Percentiles rank a stretch among this genome's conserved stretches.
phyloP scores from a whole-genome alignment of 2,888 invertebrate species.

The Gortyna flavago region DNA sequence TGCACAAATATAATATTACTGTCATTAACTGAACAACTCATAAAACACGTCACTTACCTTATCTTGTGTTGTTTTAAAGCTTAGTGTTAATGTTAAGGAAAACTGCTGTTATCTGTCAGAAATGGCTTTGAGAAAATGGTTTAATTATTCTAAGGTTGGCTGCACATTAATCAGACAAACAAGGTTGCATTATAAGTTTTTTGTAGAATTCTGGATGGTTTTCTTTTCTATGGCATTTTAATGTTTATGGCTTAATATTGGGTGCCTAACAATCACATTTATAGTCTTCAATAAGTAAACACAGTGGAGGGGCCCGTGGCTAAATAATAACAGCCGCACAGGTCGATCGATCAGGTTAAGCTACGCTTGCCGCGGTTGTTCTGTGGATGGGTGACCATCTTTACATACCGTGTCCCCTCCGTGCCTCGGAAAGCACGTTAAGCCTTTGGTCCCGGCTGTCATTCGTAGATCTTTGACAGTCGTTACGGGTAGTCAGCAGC shows the following conservation, averaged over 20 bases:
- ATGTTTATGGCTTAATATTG: neutral
- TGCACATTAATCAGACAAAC: conserved; percentile 11
- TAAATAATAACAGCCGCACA: too few relatives aligned
- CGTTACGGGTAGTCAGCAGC: too few relatives aligned
- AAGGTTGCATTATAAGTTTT: conserved; percentile 23
- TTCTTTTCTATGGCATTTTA: neutral
- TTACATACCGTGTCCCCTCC: too few relatives aligned
- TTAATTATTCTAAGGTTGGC: conserved; percentile 31
- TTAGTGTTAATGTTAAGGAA: conserved; percentile 41
- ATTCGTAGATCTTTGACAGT: too few relatives aligned
- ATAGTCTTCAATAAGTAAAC: too few relatives aligned
- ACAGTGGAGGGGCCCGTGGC: too few relatives aligned
- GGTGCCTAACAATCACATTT: too few relatives aligned
- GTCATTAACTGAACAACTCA: conserved; percentile 13
- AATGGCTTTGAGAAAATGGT: conserved; percentile 44
- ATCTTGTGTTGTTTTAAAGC: conserved; percentile 33
- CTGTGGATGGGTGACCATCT: too few relatives aligned
- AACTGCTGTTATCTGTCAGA: conserved; percentile 31
- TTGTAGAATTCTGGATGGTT: neutral
- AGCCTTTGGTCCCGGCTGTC: too few relatives aligned
- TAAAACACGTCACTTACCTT: conserved; percentile 30
- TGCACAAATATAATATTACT: neutral
- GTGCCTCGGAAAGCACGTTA: too few relatives aligned
- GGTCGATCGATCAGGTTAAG: too few relatives aligned
- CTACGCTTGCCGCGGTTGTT: too few relatives aligned